These are phyloP conservation scores for Hemaris fuciformis DNA, from an alignment of 2,888 invertebrate species.

Conservation along the genomic window DNA sequence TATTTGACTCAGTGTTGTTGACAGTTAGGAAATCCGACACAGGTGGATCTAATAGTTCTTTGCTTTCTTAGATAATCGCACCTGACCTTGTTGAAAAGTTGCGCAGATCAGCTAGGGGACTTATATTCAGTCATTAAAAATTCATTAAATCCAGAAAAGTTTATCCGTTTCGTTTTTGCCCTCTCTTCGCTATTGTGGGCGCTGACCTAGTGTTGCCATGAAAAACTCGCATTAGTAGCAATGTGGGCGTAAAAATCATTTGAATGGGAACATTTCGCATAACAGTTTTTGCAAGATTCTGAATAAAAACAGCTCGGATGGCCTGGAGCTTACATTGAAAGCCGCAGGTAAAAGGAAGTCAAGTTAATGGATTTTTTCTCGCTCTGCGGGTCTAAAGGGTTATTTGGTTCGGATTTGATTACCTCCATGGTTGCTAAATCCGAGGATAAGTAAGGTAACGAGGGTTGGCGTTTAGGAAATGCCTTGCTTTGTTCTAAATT, in stretches of 20 bases:
- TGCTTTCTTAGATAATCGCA: too few relatives aligned
- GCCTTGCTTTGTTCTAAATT: background rate
- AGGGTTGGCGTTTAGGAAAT: constrained; percentile 1
- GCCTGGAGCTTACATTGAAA: background rate
- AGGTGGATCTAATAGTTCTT: too few relatives aligned
- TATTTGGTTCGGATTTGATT: constrained; percentile 39
- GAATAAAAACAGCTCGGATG: constrained; percentile 4
- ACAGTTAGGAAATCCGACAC: too few relatives aligned
- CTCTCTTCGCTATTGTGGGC: background rate
- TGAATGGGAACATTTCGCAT: background rate
- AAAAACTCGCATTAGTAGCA: background rate
- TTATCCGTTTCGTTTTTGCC: too few relatives aligned
- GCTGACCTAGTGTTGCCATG: background rate
- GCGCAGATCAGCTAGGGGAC: too few relatives aligned
- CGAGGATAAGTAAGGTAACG: constrained; percentile 28
- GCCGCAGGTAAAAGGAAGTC: constrained; percentile 11
- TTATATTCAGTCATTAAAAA: too few relatives aligned
- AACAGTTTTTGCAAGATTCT: background rate
- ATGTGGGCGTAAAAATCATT: background rate
- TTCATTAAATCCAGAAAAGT: too few relatives aligned
- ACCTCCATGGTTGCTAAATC: constrained; percentile 38
- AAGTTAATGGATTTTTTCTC: constrained; percentile 33
- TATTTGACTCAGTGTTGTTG: too few relatives aligned
- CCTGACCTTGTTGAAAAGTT: too few relatives aligned
- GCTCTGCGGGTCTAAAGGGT: constrained; percentile 33